Conservation (phyloP, 92 coral and sea anemone genomes). For the Bergia sp. region DNA sequence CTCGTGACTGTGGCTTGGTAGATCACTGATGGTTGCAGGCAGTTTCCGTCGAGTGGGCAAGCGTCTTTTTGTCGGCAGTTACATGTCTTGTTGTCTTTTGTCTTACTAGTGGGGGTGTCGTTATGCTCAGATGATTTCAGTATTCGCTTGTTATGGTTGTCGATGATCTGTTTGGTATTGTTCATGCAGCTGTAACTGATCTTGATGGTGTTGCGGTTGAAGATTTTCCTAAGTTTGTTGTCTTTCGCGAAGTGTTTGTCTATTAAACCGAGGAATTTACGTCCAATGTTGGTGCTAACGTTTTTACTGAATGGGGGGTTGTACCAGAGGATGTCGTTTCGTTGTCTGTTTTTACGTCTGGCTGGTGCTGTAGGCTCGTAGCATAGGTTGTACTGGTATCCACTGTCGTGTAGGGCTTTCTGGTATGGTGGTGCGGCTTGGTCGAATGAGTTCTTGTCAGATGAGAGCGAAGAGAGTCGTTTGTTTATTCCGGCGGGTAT, state of each 20-base stretch:
- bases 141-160: too few species aligned
- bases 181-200: too few species aligned
- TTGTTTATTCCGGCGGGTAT: conserved; percentile 50
- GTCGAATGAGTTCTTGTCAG: conserved; percentile 53
- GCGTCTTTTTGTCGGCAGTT: neutral
- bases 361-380: conserved; percentile 23
- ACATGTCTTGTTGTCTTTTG: conserved; percentile 10
- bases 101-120: conserved; percentile 18
- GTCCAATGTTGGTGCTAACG: too few species aligned
- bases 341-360: too few species aligned
- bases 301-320: too few species aligned
- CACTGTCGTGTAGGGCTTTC: too few species aligned
- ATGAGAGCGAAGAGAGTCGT: conserved; percentile 52
- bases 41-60: neutral
- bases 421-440: conserved; percentile 52
- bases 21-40: too few species aligned
- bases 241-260: conserved; percentile 21
- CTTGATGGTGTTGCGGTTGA: too few species aligned
- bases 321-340: conserved; percentile 15
- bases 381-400: conserved; percentile 21
- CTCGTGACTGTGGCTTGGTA: conserved; percentile 22
- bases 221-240: too few species aligned
- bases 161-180: too few species aligned
- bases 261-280: conserved; percentile 12
- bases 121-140: too few species aligned